Evolutionary conservation across 2,888 invertebrate genomes (phyloP), one percentile per base, ranked within the genome.

Genomic region (Phasia obesa): DNA sequence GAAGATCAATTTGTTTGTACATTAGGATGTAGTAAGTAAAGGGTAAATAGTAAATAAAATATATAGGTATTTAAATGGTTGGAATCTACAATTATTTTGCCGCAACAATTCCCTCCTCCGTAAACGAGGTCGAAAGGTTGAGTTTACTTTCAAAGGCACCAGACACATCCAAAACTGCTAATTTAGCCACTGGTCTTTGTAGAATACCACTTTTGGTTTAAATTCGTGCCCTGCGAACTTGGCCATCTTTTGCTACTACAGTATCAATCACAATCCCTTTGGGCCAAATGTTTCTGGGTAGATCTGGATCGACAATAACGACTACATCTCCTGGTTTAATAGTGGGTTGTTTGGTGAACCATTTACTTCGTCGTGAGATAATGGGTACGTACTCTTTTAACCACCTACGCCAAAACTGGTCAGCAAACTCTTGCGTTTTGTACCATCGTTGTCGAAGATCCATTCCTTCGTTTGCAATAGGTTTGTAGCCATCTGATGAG

Each of bases 381-480:
- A 53, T 67, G 11, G 73, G 73, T 5, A 64, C 38, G 19, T 82
- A 78, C 23, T 82, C 82, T n/a, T 51, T 60, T 11, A 82, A 6
- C 81, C 81, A 77, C 59, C 67, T 65, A 38, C 25, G 38, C 67
- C 17, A 44, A 17, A 44, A 44, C 11, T 44, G 44, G n/a, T 44
- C 17, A n/a, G 44, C 44, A 44, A 31, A 57, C 2, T 51, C 25
- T 19, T 69, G 60, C 0, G 64, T 78, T 60, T 84, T 67, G 3
- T 44, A 65, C 80, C 83, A 85, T 2, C 81, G 74, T 55, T 67
- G 80, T 21, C 84, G 65, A 6, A 83, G 55, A 25, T 85, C 83
- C 0, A 23, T 47, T 9, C 11, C 15, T 57, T 15, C 13, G 2
- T 57, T 49, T 25, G n/a, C 4, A 49, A 60, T 55, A 31, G 79